phyloP scores from a whole-genome alignment of 2,113 vertebrate genomes.

The Tenebrosternarchus preto region DNA sequence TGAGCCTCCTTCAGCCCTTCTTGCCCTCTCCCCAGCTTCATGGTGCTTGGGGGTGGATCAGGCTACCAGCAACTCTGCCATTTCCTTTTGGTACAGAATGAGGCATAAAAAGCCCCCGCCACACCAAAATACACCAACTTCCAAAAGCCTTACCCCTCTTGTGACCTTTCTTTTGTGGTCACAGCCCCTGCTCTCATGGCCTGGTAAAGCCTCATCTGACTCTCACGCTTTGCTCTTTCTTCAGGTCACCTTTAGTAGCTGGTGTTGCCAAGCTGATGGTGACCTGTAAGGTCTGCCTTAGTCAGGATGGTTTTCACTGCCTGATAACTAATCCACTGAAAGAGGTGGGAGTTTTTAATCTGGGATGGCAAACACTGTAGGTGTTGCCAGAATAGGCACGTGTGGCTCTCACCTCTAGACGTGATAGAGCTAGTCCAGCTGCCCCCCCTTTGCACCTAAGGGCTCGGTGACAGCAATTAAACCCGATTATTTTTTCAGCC shows the following conservation, averaged over 20 bases:
- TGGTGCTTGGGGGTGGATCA: slow-evolving; percentile 68
- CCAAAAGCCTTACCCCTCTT: slow-evolving; percentile 37
- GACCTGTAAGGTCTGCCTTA: slow-evolving; percentile 45
- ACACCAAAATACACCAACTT: slow-evolving; percentile 49
- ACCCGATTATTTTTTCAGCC: slow-evolving; percentile 54
- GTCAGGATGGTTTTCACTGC: slow-evolving; percentile 35
- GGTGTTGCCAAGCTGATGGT: slow-evolving; percentile 44
- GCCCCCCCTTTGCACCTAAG: slow-evolving; percentile 36
- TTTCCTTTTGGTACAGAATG: slow-evolving; percentile 55
- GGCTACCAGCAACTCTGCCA: slow-evolving; percentile 56
- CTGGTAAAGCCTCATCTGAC: slow-evolving; percentile 39
- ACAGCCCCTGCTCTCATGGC: slow-evolving; percentile 44
- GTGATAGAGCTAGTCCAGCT: slow-evolving; percentile 24
- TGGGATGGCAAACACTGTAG: slow-evolving; percentile 34
- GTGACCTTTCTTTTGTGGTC: slow-evolving; percentile 47
- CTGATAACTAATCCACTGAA: slow-evolving; percentile 20
- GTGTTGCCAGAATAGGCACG: slow-evolving; percentile 47
- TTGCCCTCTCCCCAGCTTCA: slow-evolving; percentile 61
- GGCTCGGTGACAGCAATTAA: slow-evolving; percentile 41
- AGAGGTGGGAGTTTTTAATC: slow-evolving; percentile 40
- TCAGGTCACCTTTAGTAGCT: slow-evolving; percentile 35
- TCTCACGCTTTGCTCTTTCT: slow-evolving; percentile 39
- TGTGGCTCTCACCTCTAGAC: slow-evolving; percentile 49
- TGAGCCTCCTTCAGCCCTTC: slow-evolving; percentile 65
- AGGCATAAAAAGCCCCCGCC: slow-evolving; percentile 42